Evolutionary conservation across 2,888 invertebrate genomes (phyloP).

Genomic region (Bombyx huttoni): DNA sequence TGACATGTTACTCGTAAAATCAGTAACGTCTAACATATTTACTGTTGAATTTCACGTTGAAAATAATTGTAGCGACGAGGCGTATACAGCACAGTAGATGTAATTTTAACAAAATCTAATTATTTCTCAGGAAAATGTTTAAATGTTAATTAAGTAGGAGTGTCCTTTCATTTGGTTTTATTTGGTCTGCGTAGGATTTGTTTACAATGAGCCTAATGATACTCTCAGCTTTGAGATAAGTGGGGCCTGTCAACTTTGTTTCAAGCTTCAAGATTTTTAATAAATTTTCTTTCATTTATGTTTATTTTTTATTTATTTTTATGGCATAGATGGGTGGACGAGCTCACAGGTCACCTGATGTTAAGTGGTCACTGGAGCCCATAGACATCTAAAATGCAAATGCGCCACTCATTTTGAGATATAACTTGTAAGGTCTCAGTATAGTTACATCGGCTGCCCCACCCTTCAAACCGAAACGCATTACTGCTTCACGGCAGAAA

Average conservation of each 20-base stretch:
- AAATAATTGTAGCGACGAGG: neutral
- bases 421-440: too few relatives aligned
- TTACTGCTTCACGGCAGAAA: too few relatives aligned
- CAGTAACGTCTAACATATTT: neutral
- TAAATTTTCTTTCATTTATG: neutral
- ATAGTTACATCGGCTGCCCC: too few relatives aligned
- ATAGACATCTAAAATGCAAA: too few relatives aligned
- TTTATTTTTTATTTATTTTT: neutral
- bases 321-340: too few relatives aligned
- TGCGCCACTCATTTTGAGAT: too few relatives aligned
- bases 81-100: neutral
- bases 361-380: too few relatives aligned
- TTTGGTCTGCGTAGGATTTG: conserved; percentile 39
- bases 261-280: conserved; percentile 17
- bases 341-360: too few relatives aligned
- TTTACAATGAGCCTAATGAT: conserved; percentile 44
- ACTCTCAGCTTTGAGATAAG: conserved; percentile 28
- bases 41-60: neutral
- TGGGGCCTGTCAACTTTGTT: conserved; percentile 30
- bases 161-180: conserved; percentile 37
- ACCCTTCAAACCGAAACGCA: too few relatives aligned
- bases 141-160: conserved; percentile 33
- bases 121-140: conserved; percentile 26
- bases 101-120: conserved; percentile 7
- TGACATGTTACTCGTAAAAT: neutral